Conservation (phyloP, 2,888 invertebrate genomes). For the Acanthococcus lagerstroemiae region DNA sequence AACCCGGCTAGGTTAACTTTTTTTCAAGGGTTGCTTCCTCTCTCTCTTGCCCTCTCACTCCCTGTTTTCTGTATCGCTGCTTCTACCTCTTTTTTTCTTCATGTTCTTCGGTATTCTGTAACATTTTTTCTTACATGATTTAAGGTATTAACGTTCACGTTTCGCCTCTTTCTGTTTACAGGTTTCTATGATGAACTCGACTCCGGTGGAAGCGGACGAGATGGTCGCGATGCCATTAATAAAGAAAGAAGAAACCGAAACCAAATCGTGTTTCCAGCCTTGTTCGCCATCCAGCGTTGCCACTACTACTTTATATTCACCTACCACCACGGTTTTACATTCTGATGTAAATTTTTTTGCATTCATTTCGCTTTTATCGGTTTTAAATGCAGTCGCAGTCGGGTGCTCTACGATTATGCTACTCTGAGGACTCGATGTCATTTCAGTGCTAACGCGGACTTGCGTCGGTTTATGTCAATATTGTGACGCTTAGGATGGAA, state of each 20-base stretch:
- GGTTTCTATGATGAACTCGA: conserved; percentile 46
- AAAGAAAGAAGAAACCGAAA: conserved; percentile 51
- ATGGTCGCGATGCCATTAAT: conserved; percentile 42
- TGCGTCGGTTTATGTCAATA: too few relatives aligned
- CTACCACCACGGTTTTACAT: conserved; percentile 47
- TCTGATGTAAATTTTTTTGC: conserved; percentile 40
- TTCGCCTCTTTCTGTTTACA: not conserved
- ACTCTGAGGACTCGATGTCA: too few relatives aligned
- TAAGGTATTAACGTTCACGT: not conserved
- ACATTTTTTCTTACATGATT: not conserved
- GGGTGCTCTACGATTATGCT: too few relatives aligned
- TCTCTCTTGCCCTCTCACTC: not conserved
- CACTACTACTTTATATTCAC: conserved; percentile 48
- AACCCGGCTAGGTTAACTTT: too few relatives aligned
- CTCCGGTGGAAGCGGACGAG: conserved; percentile 44
- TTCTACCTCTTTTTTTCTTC: not conserved
- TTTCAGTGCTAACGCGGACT: too few relatives aligned
- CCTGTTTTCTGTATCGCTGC: not conserved
- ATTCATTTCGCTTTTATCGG: too few relatives aligned
- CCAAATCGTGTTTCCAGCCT: conserved; percentile 38
- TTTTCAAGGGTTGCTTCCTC: too few relatives aligned
- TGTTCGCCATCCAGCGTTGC: conserved; percentile 47
- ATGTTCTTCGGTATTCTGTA: not conserved
- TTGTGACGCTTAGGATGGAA: too few relatives aligned
- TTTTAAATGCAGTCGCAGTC: too few relatives aligned